phyloP scores from a whole-genome alignment of 2,888 invertebrate genomes.

The Nemapogon koenigi region DNA sequence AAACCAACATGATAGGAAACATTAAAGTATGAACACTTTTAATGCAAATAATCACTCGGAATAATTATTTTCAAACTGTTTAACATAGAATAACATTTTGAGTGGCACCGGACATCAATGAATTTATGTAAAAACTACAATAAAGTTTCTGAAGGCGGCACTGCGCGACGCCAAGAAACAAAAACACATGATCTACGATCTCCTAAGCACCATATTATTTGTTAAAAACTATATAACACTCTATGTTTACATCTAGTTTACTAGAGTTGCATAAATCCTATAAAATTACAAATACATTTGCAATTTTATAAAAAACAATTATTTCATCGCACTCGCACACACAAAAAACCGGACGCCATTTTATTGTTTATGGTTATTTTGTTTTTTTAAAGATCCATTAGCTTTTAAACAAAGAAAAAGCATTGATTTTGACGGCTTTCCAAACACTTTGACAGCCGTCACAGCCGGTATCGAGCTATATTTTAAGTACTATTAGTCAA shows the following conservation, averaged over 20 bases:
- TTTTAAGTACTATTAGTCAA: too few relatives aligned
- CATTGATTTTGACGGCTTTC: too few relatives aligned
- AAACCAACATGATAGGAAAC: conserved; percentile 55
- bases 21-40: not conserved
- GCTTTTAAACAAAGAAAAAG: too few relatives aligned
- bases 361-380: conserved; percentile 53
- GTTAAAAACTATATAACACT: too few relatives aligned
- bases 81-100: conserved; percentile 28
- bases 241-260: too few relatives aligned
- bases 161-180: not conserved
- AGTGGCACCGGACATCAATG: conserved; percentile 54
- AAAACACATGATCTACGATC: not conserved
- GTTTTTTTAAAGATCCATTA: too few relatives aligned
- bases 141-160: conserved; percentile 19
- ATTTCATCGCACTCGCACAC: conserved; percentile 52
- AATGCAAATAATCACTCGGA: not conserved
- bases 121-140: too few relatives aligned
- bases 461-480: too few relatives aligned
- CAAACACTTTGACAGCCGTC: too few relatives aligned
- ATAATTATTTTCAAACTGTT: not conserved
- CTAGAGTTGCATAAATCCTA: too few relatives aligned
- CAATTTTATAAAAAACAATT: conserved; percentile 46
- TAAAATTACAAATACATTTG: conserved; percentile 22
- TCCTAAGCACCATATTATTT: conserved; percentile 1
- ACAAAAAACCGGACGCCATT: conserved; percentile 64